These are phyloP conservation scores for Tricholaema leucomelas DNA, from an alignment of 2,113 vertebrate species.

Conservation along the genomic window DNA sequence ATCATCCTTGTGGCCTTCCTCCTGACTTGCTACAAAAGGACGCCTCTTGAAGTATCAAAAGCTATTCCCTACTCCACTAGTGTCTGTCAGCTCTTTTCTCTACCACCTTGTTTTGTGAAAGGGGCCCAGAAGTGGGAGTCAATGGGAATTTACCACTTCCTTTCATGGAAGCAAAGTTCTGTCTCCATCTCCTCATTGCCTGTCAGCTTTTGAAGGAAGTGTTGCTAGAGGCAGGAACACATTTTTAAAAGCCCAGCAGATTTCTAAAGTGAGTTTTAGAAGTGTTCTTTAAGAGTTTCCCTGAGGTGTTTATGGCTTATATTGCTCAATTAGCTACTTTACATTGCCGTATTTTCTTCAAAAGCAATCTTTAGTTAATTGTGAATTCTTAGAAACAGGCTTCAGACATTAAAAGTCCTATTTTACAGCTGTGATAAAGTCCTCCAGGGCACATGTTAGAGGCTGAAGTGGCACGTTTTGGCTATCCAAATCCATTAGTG, in stretches of 20 bases:
- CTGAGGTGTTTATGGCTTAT: constrained; percentile 38
- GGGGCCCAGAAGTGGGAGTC: accelerated
- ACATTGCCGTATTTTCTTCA: constrained; percentile 31
- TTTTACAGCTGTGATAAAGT: constrained; percentile 4
- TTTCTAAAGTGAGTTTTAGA: constrained; percentile 19
- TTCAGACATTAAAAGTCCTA: constrained; percentile 7
- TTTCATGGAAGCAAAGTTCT: background rate
- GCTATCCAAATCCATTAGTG: background rate
- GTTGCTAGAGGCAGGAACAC: constrained; percentile 10
- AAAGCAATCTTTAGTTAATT: constrained; percentile 33
- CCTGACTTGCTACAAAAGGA: background rate
- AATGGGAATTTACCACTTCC: constrained; percentile 21
- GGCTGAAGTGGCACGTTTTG: background rate
- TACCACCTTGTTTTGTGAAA: background rate
- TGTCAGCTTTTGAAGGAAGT: constrained; percentile 1
- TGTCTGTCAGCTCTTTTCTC: background rate
- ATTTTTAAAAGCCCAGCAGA: background rate
- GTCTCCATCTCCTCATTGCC: background rate
- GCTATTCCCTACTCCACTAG: background rate
- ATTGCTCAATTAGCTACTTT: constrained; percentile 45
- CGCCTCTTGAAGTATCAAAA: background rate
- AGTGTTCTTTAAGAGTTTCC: constrained; percentile 16
- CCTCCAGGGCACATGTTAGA: background rate
- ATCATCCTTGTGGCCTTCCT: too few species aligned
- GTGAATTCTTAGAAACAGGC: constrained; percentile 7